phyloP scores from a whole-genome alignment of 2,797 vertebrate genomes.

The Steatocranus sp. region DNA sequence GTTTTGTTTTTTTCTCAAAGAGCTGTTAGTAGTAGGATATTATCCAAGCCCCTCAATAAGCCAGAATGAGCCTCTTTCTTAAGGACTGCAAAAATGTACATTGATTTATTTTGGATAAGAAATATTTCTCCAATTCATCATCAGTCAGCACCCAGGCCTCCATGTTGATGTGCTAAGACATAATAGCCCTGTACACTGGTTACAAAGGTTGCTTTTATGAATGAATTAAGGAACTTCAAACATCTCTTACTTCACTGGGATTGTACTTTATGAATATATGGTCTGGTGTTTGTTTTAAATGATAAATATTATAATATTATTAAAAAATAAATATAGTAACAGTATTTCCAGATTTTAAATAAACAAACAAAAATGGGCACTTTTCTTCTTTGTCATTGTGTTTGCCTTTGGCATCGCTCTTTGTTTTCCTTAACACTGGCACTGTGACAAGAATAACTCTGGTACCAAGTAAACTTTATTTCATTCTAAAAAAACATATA shows the following conservation, averaged over 20 bases:
- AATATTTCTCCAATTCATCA: not conserved
- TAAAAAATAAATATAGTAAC: not conserved
- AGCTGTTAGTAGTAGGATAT: not conserved
- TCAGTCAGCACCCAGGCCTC: not conserved
- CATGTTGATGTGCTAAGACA: not conserved
- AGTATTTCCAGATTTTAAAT: not conserved
- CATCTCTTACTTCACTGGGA: not conserved
- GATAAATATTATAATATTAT: not conserved
- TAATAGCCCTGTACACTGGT: not conserved
- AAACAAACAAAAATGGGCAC: not conserved
- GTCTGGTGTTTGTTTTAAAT: not conserved
- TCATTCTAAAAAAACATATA: not conserved
- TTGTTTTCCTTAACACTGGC: not conserved
- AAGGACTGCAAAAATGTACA: not conserved
- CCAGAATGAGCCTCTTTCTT: not conserved
- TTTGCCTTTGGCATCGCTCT: not conserved
- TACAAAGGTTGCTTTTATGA: constrained; percentile 1
- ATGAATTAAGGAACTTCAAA: not conserved
- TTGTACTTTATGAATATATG: not conserved
- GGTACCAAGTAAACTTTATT: rapidly evolving
- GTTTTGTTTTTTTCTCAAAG: not conserved
- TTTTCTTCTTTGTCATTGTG: not conserved
- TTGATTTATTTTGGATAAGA: not conserved
- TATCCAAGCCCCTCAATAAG: not conserved
- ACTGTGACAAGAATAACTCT: not conserved